These are phyloP conservation scores for Hyles vespertilio DNA, from an alignment of 1,140 invertebrate species.

Conservation along the genomic window DNA sequence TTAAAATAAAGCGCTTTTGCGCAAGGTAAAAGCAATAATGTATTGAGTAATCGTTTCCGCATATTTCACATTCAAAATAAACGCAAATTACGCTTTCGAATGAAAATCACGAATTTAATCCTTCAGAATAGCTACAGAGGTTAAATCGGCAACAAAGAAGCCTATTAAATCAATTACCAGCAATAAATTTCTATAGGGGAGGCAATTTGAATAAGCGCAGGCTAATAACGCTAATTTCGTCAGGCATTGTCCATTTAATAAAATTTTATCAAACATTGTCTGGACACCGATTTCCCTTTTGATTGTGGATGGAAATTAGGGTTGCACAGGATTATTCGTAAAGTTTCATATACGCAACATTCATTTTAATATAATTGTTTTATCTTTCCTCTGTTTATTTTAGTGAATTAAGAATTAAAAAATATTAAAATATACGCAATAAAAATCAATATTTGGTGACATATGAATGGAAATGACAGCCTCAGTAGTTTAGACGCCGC, in stretches of 20 bases:
- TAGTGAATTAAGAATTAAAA: no score
- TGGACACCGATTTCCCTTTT: slow-evolving; percentile 34
- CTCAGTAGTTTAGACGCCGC: no score
- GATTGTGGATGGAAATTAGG: neutral
- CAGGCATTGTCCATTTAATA: slow-evolving; percentile 55
- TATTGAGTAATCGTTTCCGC: no score
- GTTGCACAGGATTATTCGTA: no score
- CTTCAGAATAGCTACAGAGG: neutral
- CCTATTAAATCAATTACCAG: slow-evolving; percentile 65
- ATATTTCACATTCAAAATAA: no score
- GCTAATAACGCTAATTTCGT: slow-evolving; percentile 66
- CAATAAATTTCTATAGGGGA: slow-evolving; percentile 48
- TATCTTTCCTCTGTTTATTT: neutral
- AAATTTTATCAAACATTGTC: slow-evolving; percentile 67
- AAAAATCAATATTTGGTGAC: no score
- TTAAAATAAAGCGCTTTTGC: no score
- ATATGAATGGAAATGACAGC: no score
- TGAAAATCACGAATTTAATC: no score
- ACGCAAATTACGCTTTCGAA: no score
- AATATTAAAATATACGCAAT: no score
- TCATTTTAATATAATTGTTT: neutral
- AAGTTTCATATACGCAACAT: neutral
- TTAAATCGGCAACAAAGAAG: slow-evolving; percentile 45
- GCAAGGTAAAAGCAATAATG: no score
- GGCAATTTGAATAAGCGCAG: slow-evolving; percentile 53